Evolutionary conservation across 2,888 invertebrate species (phyloP).

Genomic region (Phlogophora meticulosa): DNA sequence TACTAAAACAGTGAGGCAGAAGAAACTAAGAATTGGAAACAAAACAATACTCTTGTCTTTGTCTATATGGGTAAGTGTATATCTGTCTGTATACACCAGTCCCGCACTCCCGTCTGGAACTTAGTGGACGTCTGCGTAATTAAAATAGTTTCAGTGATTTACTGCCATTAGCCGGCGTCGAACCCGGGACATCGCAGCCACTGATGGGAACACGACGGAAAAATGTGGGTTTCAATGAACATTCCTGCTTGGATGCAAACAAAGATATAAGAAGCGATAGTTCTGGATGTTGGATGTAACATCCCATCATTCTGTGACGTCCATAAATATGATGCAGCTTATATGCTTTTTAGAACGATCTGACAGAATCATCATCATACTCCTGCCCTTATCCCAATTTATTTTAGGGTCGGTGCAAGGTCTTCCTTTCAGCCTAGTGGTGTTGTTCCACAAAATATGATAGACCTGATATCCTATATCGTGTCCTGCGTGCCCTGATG

Average conservation of each 20-base stretch:
- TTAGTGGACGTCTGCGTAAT: slow-evolving; percentile 60
- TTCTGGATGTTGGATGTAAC: background rate
- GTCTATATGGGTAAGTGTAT: background rate
- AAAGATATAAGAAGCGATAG: background rate
- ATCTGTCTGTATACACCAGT: slow-evolving; percentile 13
- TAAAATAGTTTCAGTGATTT: slow-evolving; percentile 70
- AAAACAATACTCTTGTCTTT: background rate
- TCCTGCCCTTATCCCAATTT: too few species aligned
- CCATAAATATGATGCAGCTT: too few species aligned
- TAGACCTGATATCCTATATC: too few species aligned
- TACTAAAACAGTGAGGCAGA: too few species aligned
- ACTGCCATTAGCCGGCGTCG: slow-evolving; percentile 41
- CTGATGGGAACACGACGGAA: slow-evolving; percentile 29
- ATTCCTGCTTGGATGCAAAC: slow-evolving; percentile 11
- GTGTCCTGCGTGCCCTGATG: too few species aligned
- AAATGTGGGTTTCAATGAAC: slow-evolving; percentile 30
- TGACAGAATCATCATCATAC: too few species aligned
- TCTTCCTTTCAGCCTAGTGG: too few species aligned
- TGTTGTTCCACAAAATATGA: too few species aligned
- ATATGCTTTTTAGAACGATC: too few species aligned
- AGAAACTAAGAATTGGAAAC: too few species aligned
- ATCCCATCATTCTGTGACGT: too few species aligned
- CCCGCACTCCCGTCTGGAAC: slow-evolving; percentile 19
- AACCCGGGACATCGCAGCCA: slow-evolving; percentile 32
- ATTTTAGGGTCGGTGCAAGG: too few species aligned